Conservation (phyloP, 2,113 vertebrate species). For the Plotosus lineatus region DNA sequence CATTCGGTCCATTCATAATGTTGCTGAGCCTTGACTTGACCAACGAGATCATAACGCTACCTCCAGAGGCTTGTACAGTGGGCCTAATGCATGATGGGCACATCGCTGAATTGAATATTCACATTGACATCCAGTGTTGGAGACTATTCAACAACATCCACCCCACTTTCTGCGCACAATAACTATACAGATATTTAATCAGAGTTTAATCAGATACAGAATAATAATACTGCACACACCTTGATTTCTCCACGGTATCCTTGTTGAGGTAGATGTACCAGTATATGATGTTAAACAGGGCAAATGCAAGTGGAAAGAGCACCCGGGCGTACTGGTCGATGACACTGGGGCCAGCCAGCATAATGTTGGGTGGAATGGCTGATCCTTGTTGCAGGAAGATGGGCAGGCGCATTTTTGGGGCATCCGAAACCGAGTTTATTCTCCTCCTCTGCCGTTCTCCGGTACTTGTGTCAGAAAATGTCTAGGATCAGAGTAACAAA, state of each 20-base stretch:
- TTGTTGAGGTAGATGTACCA: conserved; percentile 90
- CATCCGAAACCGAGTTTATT: conserved; percentile 74
- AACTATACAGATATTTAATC: not conserved
- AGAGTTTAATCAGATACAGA: not conserved
- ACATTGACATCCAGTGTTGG: too few relatives aligned
- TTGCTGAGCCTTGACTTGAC: too few relatives aligned
- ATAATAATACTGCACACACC: conserved; percentile 47
- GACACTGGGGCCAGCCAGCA: conserved; percentile 83
- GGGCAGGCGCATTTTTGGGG: conserved; percentile 59
- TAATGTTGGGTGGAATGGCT: conserved; percentile 65
- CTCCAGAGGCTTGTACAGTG: too few relatives aligned
- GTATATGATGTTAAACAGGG: conserved; percentile 88
- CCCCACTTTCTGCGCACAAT: too few relatives aligned
- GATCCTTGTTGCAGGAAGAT: conserved; percentile 74
- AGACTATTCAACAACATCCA: too few relatives aligned
- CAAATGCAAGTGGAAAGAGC: conserved; percentile 89
- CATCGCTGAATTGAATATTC: too few relatives aligned
- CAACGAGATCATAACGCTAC: too few relatives aligned
- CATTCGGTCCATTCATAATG: too few relatives aligned
- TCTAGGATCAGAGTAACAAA: conserved; percentile 7
- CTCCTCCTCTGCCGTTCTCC: conserved; percentile 79
- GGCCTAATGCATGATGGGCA: too few relatives aligned
- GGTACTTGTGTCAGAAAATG: conserved; percentile 68
- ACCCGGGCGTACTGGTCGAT: conserved; percentile 87
- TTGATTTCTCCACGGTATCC: conserved; percentile 83